Percentiles rank a stretch among this genome's conserved stretches.
These are phyloP conservation scores for Apistogramma diplotaenia DNA, from an alignment of 2,113 vertebrate species.

Conservation along the genomic window DNA sequence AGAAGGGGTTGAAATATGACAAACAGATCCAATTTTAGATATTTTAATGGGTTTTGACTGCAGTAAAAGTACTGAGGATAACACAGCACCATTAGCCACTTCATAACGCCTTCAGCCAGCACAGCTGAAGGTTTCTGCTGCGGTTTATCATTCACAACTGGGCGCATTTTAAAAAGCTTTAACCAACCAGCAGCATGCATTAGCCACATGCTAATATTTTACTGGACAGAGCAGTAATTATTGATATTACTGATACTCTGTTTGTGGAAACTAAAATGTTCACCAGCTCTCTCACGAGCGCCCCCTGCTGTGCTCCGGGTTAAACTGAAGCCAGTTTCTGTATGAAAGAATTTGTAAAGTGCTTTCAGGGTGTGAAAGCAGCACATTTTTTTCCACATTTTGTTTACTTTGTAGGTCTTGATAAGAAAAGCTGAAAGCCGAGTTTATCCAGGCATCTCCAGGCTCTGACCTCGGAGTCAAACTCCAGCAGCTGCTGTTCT, in stretches of 20 bases:
- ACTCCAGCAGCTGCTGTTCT: background rate
- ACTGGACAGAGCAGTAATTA: no score
- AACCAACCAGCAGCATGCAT: no score
- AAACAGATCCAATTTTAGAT: no score
- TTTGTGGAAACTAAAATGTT: background rate
- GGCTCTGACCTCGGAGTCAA: background rate
- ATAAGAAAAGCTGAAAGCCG: background rate
- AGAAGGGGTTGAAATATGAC: no score
- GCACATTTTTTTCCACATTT: background rate
- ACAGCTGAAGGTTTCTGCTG: background rate
- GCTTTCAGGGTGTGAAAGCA: background rate
- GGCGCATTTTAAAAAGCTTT: no score
- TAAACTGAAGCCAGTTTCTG: no score
- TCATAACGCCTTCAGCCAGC: background rate
- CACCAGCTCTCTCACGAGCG: background rate
- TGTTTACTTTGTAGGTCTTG: background rate
- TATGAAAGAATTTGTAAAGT: no score
- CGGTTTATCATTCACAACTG: background rate
- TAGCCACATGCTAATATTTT: background rate
- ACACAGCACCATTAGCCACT: no score
- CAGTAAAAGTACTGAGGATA: background rate
- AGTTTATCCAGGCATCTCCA: background rate
- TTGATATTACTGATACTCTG: background rate
- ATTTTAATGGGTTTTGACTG: background rate
- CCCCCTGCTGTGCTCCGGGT: background rate